Evolutionary conservation across 2,797 vertebrate genomes (phyloP).

Genomic region (Buphagus erythrorhynchus): DNA sequence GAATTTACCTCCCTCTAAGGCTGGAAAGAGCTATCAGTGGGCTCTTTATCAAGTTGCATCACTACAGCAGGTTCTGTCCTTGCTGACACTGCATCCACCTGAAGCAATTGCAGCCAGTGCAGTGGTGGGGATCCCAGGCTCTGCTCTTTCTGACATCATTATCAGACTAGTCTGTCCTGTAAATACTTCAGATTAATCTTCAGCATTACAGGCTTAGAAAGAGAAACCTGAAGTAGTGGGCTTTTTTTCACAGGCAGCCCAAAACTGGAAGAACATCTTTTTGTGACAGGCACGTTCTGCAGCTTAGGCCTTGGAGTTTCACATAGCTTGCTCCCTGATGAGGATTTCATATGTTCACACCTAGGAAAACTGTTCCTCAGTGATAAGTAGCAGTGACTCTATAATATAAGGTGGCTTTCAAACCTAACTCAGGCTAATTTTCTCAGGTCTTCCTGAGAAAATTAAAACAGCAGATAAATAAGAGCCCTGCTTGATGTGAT

Average conservation of each 20-base stretch:
- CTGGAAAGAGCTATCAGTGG: background rate
- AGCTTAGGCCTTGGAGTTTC: background rate
- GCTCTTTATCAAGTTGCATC: background rate
- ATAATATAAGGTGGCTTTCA: background rate
- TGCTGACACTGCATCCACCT: fast-evolving
- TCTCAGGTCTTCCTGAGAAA: background rate
- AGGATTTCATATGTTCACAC: fast-evolving
- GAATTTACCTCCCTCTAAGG: background rate
- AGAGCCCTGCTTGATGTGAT: background rate
- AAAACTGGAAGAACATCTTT: background rate
- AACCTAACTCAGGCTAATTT: background rate
- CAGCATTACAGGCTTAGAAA: background rate
- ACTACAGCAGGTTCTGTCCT: background rate
- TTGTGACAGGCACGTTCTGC: background rate
- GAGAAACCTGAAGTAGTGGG: background rate
- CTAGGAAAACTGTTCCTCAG: background rate
- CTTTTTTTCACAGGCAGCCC: background rate
- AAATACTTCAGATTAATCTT: background rate
- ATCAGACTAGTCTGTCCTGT: background rate
- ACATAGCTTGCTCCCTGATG: fast-evolving
- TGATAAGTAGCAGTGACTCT: background rate
- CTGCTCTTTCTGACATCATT: background rate
- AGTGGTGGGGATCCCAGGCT: background rate
- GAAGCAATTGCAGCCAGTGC: background rate
- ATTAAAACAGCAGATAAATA: background rate